Evolutionary conservation across 2,888 invertebrate species (phyloP).

Genomic region (Cosmopolites sordidus): DNA sequence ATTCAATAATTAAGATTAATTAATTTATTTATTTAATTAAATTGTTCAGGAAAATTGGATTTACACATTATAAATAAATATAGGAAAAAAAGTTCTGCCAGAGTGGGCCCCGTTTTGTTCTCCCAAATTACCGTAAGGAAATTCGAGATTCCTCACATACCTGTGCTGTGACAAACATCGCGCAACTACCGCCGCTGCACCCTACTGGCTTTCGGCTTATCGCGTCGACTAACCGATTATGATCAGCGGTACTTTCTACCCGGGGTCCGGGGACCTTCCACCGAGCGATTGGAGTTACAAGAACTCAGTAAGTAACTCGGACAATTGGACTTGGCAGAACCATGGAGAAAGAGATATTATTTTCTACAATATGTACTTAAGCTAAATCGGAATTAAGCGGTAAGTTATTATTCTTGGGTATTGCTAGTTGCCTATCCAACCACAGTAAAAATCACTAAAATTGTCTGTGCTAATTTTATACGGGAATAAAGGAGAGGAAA

Average conservation of each 20-base stretch:
- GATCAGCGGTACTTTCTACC: slow-evolving; percentile 52
- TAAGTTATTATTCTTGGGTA: slow-evolving; percentile 22
- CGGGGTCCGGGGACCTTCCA: slow-evolving; percentile 54
- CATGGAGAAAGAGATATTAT: not conserved
- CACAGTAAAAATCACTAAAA: not conserved
- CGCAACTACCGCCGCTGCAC: slow-evolving; percentile 36
- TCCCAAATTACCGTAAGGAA: slow-evolving; percentile 19
- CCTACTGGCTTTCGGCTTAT: slow-evolving; percentile 39
- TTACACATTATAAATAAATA: not conserved
- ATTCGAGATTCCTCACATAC: slow-evolving; percentile 35
- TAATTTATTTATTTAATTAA: too few relatives aligned
- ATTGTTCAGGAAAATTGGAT: not conserved
- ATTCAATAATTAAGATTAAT: too few relatives aligned
- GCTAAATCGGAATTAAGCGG: slow-evolving; percentile 14
- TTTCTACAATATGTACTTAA: slow-evolving; percentile 23
- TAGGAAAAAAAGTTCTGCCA: slow-evolving; percentile 38
- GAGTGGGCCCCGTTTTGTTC: slow-evolving; percentile 46
- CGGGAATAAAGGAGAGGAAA: not conserved
- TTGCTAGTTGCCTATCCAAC: too few relatives aligned
- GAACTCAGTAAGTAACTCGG: slow-evolving; percentile 49
- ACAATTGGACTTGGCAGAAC: slow-evolving; percentile 46
- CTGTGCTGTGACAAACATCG: slow-evolving; percentile 45
- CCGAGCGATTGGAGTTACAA: slow-evolving; percentile 45
- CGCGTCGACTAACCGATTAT: slow-evolving; percentile 43
- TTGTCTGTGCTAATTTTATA: not conserved